phyloP scores from a whole-genome alignment of 2,888 invertebrate genomes.

The Graphium colonna region DNA sequence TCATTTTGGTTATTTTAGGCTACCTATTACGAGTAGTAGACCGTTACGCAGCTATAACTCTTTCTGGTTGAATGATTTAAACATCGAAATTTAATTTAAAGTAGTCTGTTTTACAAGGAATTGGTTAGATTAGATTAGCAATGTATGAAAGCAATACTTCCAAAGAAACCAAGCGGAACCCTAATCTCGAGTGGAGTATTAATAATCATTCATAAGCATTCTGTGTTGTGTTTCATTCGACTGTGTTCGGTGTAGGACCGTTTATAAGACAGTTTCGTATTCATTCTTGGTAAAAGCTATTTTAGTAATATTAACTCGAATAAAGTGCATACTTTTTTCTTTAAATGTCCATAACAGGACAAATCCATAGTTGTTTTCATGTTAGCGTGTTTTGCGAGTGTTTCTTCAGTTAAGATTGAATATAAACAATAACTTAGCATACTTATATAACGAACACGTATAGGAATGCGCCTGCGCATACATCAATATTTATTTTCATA shows the following conservation, averaged over 20 bases:
- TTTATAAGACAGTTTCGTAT: neutral
- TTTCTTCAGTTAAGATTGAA: neutral
- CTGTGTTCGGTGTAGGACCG: neutral
- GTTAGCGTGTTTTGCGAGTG: too few species aligned
- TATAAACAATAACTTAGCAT: neutral
- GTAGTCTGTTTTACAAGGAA: neutral
- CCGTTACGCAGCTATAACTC: neutral
- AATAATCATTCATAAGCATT: slow-evolving; percentile 14
- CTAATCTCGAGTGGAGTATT: slow-evolving; percentile 4
- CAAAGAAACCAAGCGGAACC: neutral
- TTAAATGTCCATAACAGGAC: too few species aligned
- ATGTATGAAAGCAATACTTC: neutral
- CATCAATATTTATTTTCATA: neutral
- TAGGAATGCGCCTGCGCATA: slow-evolving; percentile 4
- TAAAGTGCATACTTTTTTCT: neutral
- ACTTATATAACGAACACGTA: neutral
- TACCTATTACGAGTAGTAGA: too few species aligned
- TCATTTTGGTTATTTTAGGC: too few species aligned
- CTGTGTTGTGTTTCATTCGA: slow-evolving; percentile 2
- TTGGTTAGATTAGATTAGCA: neutral
- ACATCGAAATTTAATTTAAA: neutral
- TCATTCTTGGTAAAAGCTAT: neutral
- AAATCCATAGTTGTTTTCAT: too few species aligned
- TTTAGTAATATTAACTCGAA: neutral
- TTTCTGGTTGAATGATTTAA: neutral